Base-by-base conservation (phyloP, 2,888 invertebrate species). In the Lepidocyrtoides sp. region DNA sequence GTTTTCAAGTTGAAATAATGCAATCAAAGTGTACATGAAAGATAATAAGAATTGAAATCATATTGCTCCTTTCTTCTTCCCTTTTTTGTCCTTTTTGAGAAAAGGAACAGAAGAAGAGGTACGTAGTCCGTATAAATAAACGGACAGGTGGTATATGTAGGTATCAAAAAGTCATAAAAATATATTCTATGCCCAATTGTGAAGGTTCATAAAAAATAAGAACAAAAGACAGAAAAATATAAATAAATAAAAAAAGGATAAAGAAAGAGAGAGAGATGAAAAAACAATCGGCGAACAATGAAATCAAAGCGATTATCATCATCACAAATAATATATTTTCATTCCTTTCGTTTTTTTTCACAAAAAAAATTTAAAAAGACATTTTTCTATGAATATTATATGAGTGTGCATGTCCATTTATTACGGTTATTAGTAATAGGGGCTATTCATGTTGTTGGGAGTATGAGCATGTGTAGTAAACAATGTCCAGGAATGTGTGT, bases 401-500 rank as follows among this genome's bases (percentile, higher is more conserved):
- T 36, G 3, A 17, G 36, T 48, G 32, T 69, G 26, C n/a, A 29
- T 44, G 57, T 36, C 14, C 48, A 57, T 83, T 83, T 79, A 79
- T 29, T 79, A 79, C 54, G 54, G 54, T 79, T 79, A 79, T 51
- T 51, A 26, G 26, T 77, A 77, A 44, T 48, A 72, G 41, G 20
- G 41, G n/a, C 72, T 48, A 77, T 79, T 79, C 57, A 79, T 54
- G 17, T 54, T 57, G 57, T n/a, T n/a, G 17, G 17, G 20, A 36
- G 51, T 5, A 26, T 17, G 32, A 57, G 32, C 79, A 69, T 32
- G 36, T n/a, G 32, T 32, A 32, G 48, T 51, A 91, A 91, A 91
- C 81, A 91, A 85, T 91, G 91, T 91, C 66, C 86, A 82, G 82
- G 91, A 87, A 91, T 91, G 69, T 75, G 77, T 60, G 48, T 48